Percentiles rank a stretch among this genome's conserved stretches.
Evolutionary conservation across 2,113 vertebrate species (phyloP).

Genomic region (Sinosuthora webbiana): DNA sequence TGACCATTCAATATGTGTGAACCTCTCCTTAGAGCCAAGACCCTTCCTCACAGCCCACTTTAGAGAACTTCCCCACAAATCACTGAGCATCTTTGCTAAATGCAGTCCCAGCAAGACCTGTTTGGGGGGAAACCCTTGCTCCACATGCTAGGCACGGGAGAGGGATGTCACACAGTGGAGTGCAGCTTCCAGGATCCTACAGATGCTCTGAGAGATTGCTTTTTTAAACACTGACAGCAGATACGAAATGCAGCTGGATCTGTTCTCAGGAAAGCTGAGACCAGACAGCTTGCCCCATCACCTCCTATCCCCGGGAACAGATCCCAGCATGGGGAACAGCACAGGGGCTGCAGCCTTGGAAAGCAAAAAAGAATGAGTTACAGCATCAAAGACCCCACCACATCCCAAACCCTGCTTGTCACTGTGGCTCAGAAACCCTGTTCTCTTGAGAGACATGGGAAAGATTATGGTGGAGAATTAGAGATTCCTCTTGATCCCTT

Average conservation of each 20-base stretch:
- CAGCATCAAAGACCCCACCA: not conserved
- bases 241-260: not conserved
- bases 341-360: not conserved
- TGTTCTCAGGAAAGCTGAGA: not conserved
- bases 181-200: not conserved
- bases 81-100: not conserved
- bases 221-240: not conserved
- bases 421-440: not conserved
- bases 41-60: not conserved
- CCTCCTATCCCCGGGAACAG: not conserved
- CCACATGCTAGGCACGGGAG: accelerated
- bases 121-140: not conserved
- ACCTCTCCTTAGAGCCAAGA: not conserved
- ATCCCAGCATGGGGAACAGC: not conserved
- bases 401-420: not conserved
- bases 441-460: not conserved
- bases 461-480: not conserved
- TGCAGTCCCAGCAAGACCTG: not conserved
- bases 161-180: not conserved
- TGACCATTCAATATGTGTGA: not conserved
- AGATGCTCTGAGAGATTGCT: not conserved
- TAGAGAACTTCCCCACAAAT: not conserved
- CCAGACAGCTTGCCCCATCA: not conserved
- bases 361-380: not conserved
- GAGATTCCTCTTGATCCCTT: not conserved